Conservation (phyloP, 2,113 vertebrate species). For the rat (Rattus norvegicus) region DNA sequence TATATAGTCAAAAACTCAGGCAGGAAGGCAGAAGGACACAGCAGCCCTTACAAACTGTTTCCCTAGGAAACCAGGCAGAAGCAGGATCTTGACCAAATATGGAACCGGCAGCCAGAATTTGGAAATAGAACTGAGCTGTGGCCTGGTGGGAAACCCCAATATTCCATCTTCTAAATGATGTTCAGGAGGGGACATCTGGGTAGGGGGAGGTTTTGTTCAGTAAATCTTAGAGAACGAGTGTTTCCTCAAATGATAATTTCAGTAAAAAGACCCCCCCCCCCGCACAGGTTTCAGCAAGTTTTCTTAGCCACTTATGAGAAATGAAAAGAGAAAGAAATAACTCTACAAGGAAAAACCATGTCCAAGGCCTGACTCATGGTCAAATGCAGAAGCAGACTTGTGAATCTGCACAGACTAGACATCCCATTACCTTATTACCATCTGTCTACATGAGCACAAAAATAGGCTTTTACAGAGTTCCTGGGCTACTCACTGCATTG, state of each 20-base stretch:
- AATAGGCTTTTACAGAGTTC: background rate
- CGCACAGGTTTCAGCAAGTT: background rate
- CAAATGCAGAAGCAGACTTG: conserved; percentile 27
- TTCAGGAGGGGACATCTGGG: background rate
- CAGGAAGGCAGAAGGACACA: conserved; percentile 65
- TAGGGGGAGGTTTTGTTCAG: background rate
- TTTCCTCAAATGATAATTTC: conserved; percentile 59
- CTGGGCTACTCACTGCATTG: background rate
- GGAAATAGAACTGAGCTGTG: conserved; percentile 66
- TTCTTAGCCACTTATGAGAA: conserved; percentile 69
- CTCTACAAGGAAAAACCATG: background rate
- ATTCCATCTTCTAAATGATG: conserved; percentile 22
- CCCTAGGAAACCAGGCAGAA: conserved; percentile 77
- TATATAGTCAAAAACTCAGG: conserved; percentile 42
- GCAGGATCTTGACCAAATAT: conserved; percentile 71
- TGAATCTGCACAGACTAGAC: conserved; percentile 26
- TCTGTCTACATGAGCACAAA: conserved; percentile 44
- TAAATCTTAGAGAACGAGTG: background rate
- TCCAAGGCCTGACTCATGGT: conserved; percentile 55
- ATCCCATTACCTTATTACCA: conserved; percentile 38
- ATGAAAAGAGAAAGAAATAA: conserved; percentile 58
- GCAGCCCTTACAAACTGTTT: conserved; percentile 66
- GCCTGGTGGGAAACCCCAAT: conserved; percentile 64
- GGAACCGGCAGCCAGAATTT: conserved; percentile 70
- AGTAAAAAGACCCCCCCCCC: conserved; percentile 43